These are phyloP conservation scores for Triplophysa siluroides DNA, from an alignment of 2,113 vertebrate species.

Conservation along the genomic window DNA sequence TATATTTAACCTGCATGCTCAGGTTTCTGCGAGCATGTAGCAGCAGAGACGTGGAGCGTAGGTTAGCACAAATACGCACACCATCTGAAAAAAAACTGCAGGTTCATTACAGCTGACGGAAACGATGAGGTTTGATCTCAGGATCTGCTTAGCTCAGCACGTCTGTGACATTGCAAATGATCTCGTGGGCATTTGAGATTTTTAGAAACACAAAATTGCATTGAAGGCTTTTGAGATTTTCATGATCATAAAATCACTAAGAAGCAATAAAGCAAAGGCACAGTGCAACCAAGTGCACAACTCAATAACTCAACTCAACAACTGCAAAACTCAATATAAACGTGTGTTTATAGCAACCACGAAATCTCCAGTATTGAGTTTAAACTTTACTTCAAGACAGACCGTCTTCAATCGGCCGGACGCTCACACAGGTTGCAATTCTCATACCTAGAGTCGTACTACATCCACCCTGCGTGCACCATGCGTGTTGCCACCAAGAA, in stretches of 20 bases:
- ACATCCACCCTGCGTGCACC: conserved; percentile 22
- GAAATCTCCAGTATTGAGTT: neutral
- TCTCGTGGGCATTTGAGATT: neutral
- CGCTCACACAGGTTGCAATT: conserved; percentile 25
- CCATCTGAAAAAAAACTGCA: neutral
- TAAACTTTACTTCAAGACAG: neutral
- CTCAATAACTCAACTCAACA: neutral
- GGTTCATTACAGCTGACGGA: neutral
- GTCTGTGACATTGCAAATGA: neutral
- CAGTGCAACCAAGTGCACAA: neutral
- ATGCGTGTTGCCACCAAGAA: conserved; percentile 46
- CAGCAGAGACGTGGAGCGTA: conserved; percentile 25
- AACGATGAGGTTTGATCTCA: neutral
- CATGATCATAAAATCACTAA: neutral
- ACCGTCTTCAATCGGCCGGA: conserved; percentile 10
- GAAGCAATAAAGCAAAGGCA: neutral
- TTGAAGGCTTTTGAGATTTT: neutral
- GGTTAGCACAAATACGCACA: conserved; percentile 9
- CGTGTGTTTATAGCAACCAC: neutral
- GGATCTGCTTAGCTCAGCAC: conserved; percentile 8
- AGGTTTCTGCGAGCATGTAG: conserved; percentile 60
- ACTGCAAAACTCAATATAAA: neutral
- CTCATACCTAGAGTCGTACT: conserved; percentile 25
- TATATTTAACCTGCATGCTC: conserved; percentile 71
- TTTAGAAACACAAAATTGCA: neutral